phyloP scores from a whole-genome alignment of 2,113 vertebrate species.

The Semicossyphus pulcher region DNA sequence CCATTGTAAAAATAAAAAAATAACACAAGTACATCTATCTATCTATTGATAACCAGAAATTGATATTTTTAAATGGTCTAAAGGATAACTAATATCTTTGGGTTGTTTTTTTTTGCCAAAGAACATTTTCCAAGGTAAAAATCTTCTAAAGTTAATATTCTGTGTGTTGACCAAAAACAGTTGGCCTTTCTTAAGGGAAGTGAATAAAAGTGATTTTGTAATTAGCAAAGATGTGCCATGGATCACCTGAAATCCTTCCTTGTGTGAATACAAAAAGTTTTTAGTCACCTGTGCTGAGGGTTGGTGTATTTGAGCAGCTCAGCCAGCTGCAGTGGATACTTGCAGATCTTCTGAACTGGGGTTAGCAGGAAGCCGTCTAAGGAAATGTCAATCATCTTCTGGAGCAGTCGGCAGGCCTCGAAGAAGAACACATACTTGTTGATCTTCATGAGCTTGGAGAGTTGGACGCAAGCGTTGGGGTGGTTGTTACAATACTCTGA shows the following conservation, averaged over 20 bases:
- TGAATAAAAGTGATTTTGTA: neutral
- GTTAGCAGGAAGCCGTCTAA: slow-evolving; percentile 96
- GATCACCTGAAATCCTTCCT: neutral
- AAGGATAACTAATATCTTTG: no score
- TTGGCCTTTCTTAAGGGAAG: neutral
- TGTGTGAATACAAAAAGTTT: neutral
- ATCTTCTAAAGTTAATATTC: no score
- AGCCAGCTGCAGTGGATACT: slow-evolving; percentile 94
- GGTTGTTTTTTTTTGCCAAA: no score
- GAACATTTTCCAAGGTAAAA: no score
- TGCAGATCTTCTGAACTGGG: slow-evolving; percentile 98
- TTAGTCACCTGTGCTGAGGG: slow-evolving; percentile 90
- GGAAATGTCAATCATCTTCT: slow-evolving; percentile 97
- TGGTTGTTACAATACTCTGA: slow-evolving; percentile 99
- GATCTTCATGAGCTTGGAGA: slow-evolving; percentile 91
- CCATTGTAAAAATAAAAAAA: no score
- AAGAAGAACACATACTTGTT: slow-evolving; percentile 98
- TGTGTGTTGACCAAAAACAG: neutral
- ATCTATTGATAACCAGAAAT: no score
- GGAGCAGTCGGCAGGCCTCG: slow-evolving; percentile 94
- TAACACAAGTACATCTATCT: no score
- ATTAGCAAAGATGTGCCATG: neutral
- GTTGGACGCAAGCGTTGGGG: slow-evolving; percentile 93
- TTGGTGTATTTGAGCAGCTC: slow-evolving; percentile 97
- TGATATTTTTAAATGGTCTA: no score